Percentiles rank a stretch among this genome's conserved stretches.
These are phyloP conservation scores for Numida meleagris DNA, from an alignment of 2,113 vertebrate species.

Conservation along the genomic window DNA sequence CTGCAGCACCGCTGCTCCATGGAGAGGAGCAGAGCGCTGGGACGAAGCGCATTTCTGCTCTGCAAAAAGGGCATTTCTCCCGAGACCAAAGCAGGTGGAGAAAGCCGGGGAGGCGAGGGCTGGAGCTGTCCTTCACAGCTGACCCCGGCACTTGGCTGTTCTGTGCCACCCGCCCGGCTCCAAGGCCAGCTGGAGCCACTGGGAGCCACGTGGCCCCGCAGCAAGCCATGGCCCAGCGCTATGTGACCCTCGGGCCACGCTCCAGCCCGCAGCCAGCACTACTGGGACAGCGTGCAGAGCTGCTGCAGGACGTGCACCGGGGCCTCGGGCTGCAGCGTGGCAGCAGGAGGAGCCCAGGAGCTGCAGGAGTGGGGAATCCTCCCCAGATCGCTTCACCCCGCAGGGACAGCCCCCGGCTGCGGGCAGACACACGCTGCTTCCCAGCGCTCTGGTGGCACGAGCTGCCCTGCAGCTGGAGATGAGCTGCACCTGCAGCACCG, in stretches of 20 bases:
- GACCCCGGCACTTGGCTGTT: constrained; percentile 39
- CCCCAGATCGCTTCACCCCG: background rate
- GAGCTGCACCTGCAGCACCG: background rate
- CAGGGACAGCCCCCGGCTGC: no score
- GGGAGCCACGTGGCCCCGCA: background rate
- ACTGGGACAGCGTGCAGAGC: no score
- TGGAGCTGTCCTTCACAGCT: background rate
- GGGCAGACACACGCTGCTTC: background rate
- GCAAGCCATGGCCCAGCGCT: no score
- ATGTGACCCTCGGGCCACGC: no score
- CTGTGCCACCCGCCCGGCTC: background rate
- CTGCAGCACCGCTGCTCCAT: background rate
- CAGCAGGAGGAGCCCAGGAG: background rate
- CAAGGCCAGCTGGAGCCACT: constrained; percentile 28
- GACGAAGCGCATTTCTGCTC: background rate
- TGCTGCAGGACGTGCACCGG: no score
- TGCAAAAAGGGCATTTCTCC: background rate
- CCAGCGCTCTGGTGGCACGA: rapidly evolving
- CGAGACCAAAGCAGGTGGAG: background rate
- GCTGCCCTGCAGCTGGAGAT: background rate
- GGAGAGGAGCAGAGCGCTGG: background rate
- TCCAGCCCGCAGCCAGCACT: no score
- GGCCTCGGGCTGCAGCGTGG: no score
- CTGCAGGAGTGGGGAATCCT: background rate
- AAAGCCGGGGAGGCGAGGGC: background rate